Conservation (phyloP, 2,797 vertebrate species). For the Cephalopachus bancanus region DNA sequence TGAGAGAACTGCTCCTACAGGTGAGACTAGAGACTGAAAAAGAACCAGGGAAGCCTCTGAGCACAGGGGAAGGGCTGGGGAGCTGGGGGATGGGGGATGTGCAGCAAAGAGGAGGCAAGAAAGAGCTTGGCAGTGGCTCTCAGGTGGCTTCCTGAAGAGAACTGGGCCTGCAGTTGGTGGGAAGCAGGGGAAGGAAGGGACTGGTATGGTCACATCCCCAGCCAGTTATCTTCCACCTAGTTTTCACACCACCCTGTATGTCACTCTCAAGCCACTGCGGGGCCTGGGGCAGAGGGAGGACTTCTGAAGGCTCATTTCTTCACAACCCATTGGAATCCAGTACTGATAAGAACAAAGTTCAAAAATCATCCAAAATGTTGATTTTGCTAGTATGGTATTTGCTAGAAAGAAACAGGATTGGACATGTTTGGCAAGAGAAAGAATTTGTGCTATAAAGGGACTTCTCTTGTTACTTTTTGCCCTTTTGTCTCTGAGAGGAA, state of each 20-base stretch:
- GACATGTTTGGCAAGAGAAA: conserved; percentile 19
- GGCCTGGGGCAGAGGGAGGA: neutral
- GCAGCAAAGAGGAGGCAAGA: neutral
- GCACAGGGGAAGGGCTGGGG: rapidly evolving
- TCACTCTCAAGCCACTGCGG: neutral
- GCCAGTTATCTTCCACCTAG: neutral
- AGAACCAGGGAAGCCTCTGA: neutral
- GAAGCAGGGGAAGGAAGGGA: neutral
- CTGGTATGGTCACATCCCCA: neutral
- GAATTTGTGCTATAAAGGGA: neutral
- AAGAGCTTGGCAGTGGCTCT: neutral
- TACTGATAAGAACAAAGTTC: conserved; percentile 56
- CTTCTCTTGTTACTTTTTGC: neutral
- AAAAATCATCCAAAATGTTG: conserved; percentile 26
- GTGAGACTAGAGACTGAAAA: conserved; percentile 83
- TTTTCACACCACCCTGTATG: neutral
- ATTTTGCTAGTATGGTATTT: conserved; percentile 27
- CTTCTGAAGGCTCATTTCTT: conserved; percentile 17
- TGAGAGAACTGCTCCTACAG: conserved; percentile 97
- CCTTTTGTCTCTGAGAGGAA: conserved; percentile 32
- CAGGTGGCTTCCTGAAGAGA: conserved; percentile 34
- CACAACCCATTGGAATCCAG: neutral
- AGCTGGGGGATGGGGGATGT: neutral
- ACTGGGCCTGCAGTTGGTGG: neutral
- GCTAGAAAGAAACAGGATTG: conserved; percentile 13